Evolutionary conservation across 2,797 vertebrate genomes (phyloP), one percentile per base, ranked within the genome.

Genomic region (Rhabdophis nuchalis): DNA sequence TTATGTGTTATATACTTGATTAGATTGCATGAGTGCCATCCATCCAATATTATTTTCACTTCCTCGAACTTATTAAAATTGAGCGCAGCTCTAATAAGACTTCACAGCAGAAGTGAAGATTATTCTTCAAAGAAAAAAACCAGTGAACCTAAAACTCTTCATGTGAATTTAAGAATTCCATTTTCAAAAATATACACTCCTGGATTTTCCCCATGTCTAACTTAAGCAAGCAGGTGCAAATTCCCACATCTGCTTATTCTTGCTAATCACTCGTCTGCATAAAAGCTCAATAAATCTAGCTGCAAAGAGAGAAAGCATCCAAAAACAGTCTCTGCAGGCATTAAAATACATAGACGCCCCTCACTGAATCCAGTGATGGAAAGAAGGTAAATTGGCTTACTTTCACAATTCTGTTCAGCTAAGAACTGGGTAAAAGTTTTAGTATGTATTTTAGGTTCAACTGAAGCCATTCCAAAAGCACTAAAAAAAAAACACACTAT

Each of bases 381-480:
- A 0, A 82, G 90, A 27, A 82, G 8, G 90, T 0, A 36, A 86
- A 46, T 27, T 52, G n/a, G 29, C 23, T 93, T 93, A 56, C 52
- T 72, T 89, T 93, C 57, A 92, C 85, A 89, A 72, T 92, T 91
- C 18, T 54, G 5, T 64, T 89, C 87, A 92, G 57, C 52, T 20
- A 54, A 86, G 29, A 57, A 41, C 52, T 23, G 36, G n/a, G 13
- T 56, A 87, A 87, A 18, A 29, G 23, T 72, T 82, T 56, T 50
- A 90, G 46, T 46, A 46, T 5, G 9, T 58, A 52, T 60, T 53
- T 89, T 92, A 87, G 72, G 41, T 57, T 72, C 72, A 72, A n/a
- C 57, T 32, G 18, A 36, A 82, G 87, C 56, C 60, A 86, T 53
- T 90, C 46, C 85, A 93, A 53, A 85, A 88, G 86, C 85, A 90